Base-by-base conservation (phyloP, 1,140 invertebrate species). In the Procambarus virginalis region DNA sequence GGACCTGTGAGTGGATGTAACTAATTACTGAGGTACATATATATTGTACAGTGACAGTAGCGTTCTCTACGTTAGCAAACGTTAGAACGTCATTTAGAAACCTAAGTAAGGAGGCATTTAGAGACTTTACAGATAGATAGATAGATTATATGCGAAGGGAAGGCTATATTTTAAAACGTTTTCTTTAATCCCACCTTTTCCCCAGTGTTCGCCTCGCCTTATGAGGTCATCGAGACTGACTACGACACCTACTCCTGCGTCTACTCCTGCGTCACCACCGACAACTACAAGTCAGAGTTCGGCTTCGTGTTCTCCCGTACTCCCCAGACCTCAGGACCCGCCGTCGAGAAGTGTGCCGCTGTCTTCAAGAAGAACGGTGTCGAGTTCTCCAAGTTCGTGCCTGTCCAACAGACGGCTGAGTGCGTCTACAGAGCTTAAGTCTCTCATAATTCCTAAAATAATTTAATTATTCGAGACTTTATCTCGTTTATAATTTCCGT, bases 231-330 rank as follows among this genome's bases (percentile, higher is more conserved):
- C 22, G 80, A 83, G 34, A 83, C 80, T 34, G 58, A 83, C 80
- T 83, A 83, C 80, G 80, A 83, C 1, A 83, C 80, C 3, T 83
- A 83, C 64, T 64, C 80, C 60, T 83, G 80, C 80, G 64, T 68
- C 34, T 83, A 83, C 20, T 68, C 58, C 58, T 83, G 80, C 34
- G 34, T 83, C 80, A 34, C 49, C 58, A 64, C 55, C 55, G 55
- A 68, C 17, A 58, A 45, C 22, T 83, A 46, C 58, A 83, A 83
- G 34, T 64, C 80, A 1, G 80, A 83, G 80, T 83, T 83, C 80
- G 80, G 22, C 58, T 83, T 83, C 80, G 80, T 83, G 22, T 83
- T 68, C 80, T 83, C 80, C 8, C 55, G 80, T 2, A 83, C 58
- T 0, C 58, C 80, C 22, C 34, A 83, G 58, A 83, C 55, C 34